Evolutionary conservation across 2,113 vertebrate genomes (phyloP).

Genomic region (Sprattus sprattus): DNA sequence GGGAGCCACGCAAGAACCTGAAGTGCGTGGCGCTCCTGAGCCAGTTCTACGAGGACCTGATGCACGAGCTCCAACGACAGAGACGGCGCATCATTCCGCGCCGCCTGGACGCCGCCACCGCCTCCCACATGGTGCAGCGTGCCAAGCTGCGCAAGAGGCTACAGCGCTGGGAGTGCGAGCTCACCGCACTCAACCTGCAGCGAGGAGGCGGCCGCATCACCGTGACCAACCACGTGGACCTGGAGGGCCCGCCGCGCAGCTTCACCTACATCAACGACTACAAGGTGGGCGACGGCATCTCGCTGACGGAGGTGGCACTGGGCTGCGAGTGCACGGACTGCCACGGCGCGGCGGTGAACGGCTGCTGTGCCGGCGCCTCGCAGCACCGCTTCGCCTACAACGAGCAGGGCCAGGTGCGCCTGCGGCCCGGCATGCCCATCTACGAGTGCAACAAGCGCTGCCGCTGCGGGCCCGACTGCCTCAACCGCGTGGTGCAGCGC

Average conservation of each 20-base stretch:
- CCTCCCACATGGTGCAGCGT: conserved; percentile 68
- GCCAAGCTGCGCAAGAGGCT: conserved; percentile 73
- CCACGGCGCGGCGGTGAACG: conserved; percentile 57
- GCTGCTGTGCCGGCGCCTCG: conserved; percentile 76
- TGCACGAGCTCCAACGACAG: conserved; percentile 61
- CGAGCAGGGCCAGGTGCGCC: conserved; percentile 71
- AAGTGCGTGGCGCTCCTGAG: conserved; percentile 70
- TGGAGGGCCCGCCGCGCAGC: conserved; percentile 74
- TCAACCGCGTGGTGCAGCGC: conserved; percentile 79
- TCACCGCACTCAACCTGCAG: conserved; percentile 72
- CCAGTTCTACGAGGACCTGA: conserved; percentile 76
- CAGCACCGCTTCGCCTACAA: conserved; percentile 79
- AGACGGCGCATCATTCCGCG: conserved; percentile 50
- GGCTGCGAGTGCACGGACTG: conserved; percentile 79
- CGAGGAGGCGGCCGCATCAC: conserved; percentile 64
- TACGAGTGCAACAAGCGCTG: conserved; percentile 82
- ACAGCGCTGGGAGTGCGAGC: conserved; percentile 68
- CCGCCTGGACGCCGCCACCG: conserved; percentile 64
- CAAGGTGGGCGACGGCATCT: conserved; percentile 75
- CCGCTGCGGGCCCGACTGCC: conserved; percentile 73
- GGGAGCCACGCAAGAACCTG: conserved; percentile 77
- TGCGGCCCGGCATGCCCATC: conserved; percentile 77
- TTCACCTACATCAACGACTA: conserved; percentile 82
- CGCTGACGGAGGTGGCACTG: conserved; percentile 69
- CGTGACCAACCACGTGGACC: conserved; percentile 77